Percentiles rank a stretch among this genome's conserved stretches.
phyloP scores from a whole-genome alignment of 2,888 invertebrate species.

The Drosophila pseudotakahashii region DNA sequence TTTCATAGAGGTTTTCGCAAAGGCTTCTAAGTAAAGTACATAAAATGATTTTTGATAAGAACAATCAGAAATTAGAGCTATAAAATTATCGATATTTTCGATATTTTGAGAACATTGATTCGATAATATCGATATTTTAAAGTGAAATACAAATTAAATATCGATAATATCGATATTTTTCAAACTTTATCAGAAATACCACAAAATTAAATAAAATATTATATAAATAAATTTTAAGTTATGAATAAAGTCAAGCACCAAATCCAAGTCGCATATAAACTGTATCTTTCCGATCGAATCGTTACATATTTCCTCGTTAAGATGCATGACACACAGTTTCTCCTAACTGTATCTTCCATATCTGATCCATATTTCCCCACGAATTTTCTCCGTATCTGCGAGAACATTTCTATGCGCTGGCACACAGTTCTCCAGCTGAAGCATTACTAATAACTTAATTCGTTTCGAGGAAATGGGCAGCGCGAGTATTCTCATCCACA shows the following conservation, averaged over 20 bases:
- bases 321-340: conserved; percentile 27
- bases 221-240: neutral
- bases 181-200: no score
- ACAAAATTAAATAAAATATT: neutral
- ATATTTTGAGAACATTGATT: no score
- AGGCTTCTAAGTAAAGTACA: no score
- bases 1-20: neutral
- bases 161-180: no score
- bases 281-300: conserved; percentile 10
- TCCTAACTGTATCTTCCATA: conserved; percentile 18
- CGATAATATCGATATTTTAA: no score
- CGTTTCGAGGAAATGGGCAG: conserved; percentile 66
- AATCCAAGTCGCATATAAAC: neutral
- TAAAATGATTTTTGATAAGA: neutral
- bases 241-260: neutral
- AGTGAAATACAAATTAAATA: no score
- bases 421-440: conserved; percentile 54
- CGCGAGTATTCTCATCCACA: conserved; percentile 36
- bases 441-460: conserved; percentile 78
- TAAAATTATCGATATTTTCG: no score
- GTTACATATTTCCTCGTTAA: conserved; percentile 40
- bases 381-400: neutral
- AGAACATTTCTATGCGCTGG: conserved; percentile 41
- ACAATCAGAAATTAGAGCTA: no score
- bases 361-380: conserved; percentile 32